These are phyloP conservation scores for Phaethornis superciliosus DNA, from an alignment of 2,113 vertebrate species.

Conservation along the genomic window DNA sequence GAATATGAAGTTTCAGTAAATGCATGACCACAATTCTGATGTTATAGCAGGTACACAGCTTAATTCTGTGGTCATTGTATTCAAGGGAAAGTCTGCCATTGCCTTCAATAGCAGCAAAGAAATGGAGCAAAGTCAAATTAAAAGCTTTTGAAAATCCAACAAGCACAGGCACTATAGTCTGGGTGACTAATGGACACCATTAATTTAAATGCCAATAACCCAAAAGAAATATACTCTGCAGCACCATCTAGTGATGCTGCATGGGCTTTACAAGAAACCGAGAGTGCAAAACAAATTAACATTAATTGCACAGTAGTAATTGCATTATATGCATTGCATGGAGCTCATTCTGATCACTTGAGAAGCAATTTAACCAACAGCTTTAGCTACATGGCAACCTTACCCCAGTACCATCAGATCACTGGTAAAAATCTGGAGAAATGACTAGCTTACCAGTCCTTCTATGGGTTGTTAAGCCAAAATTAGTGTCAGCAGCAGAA, in stretches of 20 bases:
- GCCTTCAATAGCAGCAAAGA: background rate
- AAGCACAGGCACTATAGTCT: background rate
- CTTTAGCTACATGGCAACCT: background rate
- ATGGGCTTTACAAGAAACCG: background rate
- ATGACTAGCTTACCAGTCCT: background rate
- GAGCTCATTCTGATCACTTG: background rate
- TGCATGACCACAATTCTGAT: background rate
- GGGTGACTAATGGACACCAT: background rate
- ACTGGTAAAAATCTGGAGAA: background rate
- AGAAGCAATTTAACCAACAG: background rate
- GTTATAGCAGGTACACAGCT: background rate
- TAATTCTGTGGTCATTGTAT: background rate
- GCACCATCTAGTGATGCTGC: slow-evolving; percentile 13
- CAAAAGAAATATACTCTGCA: background rate
- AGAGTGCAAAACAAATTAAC: background rate
- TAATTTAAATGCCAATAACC: background rate
- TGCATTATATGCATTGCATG: background rate
- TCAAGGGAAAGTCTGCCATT: background rate
- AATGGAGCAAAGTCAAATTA: background rate
- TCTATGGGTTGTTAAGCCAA: background rate
- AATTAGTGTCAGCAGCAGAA: background rate
- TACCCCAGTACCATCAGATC: background rate
- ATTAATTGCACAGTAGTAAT: background rate
- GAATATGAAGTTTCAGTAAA: background rate
- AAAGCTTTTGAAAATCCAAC: background rate